Conservation (phyloP, 1,140 invertebrate species). For the Battus philenor region DNA sequence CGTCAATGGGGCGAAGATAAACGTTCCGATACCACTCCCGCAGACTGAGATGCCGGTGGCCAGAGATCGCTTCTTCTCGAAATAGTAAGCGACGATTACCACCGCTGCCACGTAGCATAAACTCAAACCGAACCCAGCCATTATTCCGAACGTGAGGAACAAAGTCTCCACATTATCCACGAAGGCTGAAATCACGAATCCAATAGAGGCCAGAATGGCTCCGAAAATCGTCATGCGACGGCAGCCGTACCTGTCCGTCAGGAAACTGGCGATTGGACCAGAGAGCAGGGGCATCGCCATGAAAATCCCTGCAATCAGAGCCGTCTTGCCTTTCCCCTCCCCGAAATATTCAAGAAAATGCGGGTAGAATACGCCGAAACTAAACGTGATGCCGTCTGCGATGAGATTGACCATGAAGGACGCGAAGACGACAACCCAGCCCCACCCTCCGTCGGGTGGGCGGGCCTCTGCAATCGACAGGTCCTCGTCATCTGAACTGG, state of each 20-base stretch:
- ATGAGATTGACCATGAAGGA: constrained; percentile 94
- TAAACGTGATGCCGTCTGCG: constrained; percentile 92
- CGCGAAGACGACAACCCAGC: constrained; percentile 88
- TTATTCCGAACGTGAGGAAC: constrained; percentile 90
- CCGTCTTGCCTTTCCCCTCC: constrained; percentile 89
- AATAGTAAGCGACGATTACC: constrained; percentile 97
- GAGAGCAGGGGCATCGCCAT: constrained; percentile 93
- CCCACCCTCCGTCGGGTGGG: constrained; percentile 86
- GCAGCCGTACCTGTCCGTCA: constrained; percentile 92
- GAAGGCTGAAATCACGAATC: constrained; percentile 89
- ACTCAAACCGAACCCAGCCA: constrained; percentile 91
- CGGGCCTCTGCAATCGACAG: constrained; percentile 79
- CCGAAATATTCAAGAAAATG: constrained; percentile 88
- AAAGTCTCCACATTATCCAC: constrained; percentile 86
- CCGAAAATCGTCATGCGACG: constrained; percentile 88
- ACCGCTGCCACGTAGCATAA: constrained; percentile 92
- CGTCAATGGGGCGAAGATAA: constrained; percentile 93
- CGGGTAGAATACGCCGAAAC: constrained; percentile 89
- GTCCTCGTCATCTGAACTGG: constrained; percentile 77
- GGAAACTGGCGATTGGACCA: constrained; percentile 91
- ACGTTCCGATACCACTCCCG: constrained; percentile 92
- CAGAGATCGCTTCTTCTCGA: constrained; percentile 92
- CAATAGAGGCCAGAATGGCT: constrained; percentile 84
- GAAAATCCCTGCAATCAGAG: constrained; percentile 92
- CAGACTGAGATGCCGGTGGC: constrained; percentile 96